Conservation (phyloP, 2,888 invertebrate genomes). For the Noctua comes region DNA sequence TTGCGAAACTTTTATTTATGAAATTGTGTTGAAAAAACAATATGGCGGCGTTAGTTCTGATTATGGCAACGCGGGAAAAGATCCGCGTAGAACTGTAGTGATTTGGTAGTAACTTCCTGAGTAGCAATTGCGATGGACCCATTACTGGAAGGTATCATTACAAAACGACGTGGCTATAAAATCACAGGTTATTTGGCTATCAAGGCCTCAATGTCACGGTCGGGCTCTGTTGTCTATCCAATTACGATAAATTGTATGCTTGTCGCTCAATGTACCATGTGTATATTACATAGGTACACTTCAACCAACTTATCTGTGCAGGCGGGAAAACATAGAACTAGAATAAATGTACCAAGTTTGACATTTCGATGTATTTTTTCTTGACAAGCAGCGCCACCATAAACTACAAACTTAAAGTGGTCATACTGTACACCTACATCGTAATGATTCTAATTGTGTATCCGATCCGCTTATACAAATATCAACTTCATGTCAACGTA, state of each 20-base stretch:
- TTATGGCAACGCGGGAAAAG: not conserved
- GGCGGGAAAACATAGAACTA: too few relatives aligned
- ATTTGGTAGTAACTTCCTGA: not conserved
- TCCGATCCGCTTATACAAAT: too few relatives aligned
- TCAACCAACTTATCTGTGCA: too few relatives aligned
- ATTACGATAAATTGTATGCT: slow-evolving; percentile 26
- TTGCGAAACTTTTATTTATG: not conserved
- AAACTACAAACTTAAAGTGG: too few relatives aligned
- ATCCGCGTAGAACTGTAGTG: not conserved
- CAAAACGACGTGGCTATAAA: not conserved
- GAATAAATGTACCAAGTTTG: too few relatives aligned
- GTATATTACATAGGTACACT: not conserved
- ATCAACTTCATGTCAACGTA: not conserved
- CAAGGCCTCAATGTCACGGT: slow-evolving; percentile 19
- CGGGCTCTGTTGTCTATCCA: not conserved
- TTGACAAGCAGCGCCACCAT: too few relatives aligned
- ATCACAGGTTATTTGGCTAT: slow-evolving; percentile 8
- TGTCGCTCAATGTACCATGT: not conserved
- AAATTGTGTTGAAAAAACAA: not conserved
- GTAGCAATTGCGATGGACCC: not conserved
- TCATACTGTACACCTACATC: too few relatives aligned
- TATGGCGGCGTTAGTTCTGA: not conserved
- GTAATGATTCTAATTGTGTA: too few relatives aligned
- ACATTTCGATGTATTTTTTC: too few relatives aligned
- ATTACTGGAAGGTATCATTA: not conserved